These are phyloP conservation scores for Columba guinea DNA, from an alignment of 2,797 vertebrate species.

Conservation along the genomic window DNA sequence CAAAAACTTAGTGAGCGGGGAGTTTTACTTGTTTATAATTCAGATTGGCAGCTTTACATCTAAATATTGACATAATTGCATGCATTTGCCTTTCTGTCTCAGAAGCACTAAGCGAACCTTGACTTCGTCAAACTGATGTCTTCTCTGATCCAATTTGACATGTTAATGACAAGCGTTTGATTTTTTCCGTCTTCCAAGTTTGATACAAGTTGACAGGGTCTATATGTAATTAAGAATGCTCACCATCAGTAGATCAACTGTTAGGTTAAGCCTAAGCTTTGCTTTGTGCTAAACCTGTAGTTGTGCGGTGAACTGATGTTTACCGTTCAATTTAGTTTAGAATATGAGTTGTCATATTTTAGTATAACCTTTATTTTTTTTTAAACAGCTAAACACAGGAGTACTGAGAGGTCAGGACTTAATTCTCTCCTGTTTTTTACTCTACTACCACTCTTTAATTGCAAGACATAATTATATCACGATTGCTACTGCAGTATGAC, in stretches of 20 bases:
- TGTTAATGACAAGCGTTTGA: constrained; percentile 49
- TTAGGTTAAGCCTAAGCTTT: background rate
- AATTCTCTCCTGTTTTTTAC: background rate
- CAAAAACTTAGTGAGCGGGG: background rate
- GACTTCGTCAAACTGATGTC: constrained; percentile 3
- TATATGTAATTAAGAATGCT: background rate
- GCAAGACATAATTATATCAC: background rate
- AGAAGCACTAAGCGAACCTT: constrained; percentile 27
- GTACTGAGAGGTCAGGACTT: background rate
- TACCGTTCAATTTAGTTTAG: background rate
- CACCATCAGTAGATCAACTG: background rate
- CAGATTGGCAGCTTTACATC: constrained; percentile 35
- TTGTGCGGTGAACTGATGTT: background rate
- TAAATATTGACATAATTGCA: constrained; percentile 48
- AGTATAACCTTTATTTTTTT: background rate
- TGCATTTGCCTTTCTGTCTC: background rate
- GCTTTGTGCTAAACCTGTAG: background rate
- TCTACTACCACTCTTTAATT: background rate
- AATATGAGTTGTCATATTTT: background rate
- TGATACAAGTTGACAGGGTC: constrained; percentile 7
- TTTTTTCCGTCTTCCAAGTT: constrained; percentile 12
- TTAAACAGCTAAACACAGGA: background rate
- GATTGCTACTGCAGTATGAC: background rate
- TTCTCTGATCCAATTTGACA: constrained; percentile 49
- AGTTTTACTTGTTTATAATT: constrained; percentile 25